Evolutionary conservation across 2,797 vertebrate species (phyloP), one percentile per base, ranked within the genome.

Genomic region (Ceryle rudis): DNA sequence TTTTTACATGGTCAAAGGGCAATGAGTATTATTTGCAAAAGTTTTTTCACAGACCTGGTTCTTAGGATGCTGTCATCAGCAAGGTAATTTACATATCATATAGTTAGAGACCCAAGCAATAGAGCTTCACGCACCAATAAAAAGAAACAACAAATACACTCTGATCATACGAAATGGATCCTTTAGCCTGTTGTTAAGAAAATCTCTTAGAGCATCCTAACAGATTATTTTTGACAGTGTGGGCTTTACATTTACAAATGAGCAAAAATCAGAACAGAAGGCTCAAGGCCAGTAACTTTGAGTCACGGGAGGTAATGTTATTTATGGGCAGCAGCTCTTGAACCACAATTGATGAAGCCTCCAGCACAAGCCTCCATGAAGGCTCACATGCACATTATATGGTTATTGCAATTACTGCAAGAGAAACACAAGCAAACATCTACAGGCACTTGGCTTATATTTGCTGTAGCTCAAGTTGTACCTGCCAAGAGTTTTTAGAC

Each of bases 211-310:
- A 96, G 44, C 44, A 49, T 74, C 49, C 44, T 92, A 90, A 87
- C 58, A 91, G 88, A 96, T 96, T 96, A 78, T 93, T 89, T 97
- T 95, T 97, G 95, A 96, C 96, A 95, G 75, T 12, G 13, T 39
- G 66, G 19, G 49, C 87, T 96, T 97, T 96, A 91, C 86, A 88
- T 96, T 93, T 95, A 96, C 88, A 67, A 58, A 93, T 37, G 11
- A 82, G 47, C 35, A 44, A 81, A 88, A 94, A 85, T 86, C 71
- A 78, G 64, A 91, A 79, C 74, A 96, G 90, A 95, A 97, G 81
- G 91, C 94, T 91, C 72, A 82, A 33, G 86, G 91, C 79, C 93
- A 97, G 61, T 77, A 75, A 96, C 90, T 25, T 37, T 96, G 95
- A 97, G 94, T 90, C 77, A 91, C n/a, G 10, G 86, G 71, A 95